Evolutionary conservation across 2,797 vertebrate genomes (phyloP).

Genomic region (Erethizon dorsatum): DNA sequence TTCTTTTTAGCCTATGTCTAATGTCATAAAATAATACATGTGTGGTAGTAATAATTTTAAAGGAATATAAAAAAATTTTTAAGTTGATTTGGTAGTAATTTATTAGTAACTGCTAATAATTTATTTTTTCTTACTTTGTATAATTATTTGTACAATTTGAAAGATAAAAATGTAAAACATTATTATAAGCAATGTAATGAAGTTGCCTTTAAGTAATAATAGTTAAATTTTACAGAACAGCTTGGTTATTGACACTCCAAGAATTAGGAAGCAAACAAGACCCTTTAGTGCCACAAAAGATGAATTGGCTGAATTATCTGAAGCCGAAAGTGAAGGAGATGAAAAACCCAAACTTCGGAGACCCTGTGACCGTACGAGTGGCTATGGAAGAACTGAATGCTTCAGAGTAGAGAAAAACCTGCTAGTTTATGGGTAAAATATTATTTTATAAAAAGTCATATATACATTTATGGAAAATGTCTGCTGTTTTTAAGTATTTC

Average conservation of each 20-base stretch:
- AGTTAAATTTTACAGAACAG: constrained; percentile 94
- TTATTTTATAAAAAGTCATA: background rate
- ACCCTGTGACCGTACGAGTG: constrained; percentile 95
- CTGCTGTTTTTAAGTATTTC: background rate
- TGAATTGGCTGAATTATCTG: constrained; percentile 97
- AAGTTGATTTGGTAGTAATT: background rate
- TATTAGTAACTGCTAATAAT: background rate
- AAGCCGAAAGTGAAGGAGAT: constrained; percentile 96
- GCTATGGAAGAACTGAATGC: constrained; percentile 98
- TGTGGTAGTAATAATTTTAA: constrained; percentile 54
- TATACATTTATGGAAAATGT: background rate
- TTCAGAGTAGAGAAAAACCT: constrained; percentile 99
- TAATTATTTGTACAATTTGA: constrained; percentile 45
- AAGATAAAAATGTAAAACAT: constrained; percentile 62
- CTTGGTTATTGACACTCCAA: constrained; percentile 98
- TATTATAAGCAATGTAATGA: constrained; percentile 37
- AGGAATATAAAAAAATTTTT: constrained; percentile 19
- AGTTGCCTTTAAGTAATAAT: constrained; percentile 52
- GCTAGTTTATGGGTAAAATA: constrained; percentile 96
- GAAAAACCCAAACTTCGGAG: constrained; percentile 97
- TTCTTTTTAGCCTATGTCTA: background rate
- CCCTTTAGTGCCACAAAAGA: constrained; percentile 99
- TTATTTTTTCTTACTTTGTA: constrained; percentile 52
- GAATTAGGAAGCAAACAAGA: constrained; percentile 97
- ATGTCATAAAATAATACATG: background rate